Percentiles rank a stretch among this genome's conserved stretches.
phyloP scores from a whole-genome alignment of 2,113 vertebrate species.

The Tragelaphus imberbis region DNA sequence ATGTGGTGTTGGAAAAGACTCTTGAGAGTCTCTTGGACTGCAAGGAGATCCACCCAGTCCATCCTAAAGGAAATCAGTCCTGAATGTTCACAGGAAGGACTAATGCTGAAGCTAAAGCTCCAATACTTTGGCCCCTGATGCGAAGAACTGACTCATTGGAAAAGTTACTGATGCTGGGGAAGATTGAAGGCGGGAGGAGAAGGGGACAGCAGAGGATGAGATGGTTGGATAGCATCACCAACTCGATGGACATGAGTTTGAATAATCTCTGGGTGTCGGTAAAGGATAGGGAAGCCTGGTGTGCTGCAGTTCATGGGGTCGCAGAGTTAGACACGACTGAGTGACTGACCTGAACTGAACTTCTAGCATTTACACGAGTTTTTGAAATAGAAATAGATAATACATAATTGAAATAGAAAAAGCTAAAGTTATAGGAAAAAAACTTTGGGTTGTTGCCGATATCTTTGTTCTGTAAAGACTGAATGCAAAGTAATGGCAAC shows the following conservation, averaged over 20 bases:
- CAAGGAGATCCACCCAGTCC: neutral
- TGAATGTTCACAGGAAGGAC: neutral
- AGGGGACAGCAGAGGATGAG: neutral
- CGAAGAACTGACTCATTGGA: neutral
- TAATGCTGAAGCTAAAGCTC: neutral
- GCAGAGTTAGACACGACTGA: neutral
- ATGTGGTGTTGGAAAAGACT: neutral
- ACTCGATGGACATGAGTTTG: neutral
- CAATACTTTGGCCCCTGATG: neutral
- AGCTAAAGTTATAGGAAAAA: neutral
- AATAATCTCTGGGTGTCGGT: fast-evolving
- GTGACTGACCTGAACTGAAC: neutral
- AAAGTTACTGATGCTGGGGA: neutral
- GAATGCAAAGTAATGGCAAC: neutral
- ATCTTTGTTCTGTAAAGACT: neutral
- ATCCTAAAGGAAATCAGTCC: neutral
- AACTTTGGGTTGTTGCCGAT: neutral
- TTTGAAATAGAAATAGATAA: neutral
- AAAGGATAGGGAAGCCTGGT: neutral
- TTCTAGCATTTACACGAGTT: neutral
- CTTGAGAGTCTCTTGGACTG: neutral
- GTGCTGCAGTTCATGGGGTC: neutral
- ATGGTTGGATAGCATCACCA: neutral
- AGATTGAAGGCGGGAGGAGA: neutral
- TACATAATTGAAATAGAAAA: neutral